Evolutionary conservation across 2,888 invertebrate species (phyloP).

Genomic region (Siphonodentalium dalli): DNA sequence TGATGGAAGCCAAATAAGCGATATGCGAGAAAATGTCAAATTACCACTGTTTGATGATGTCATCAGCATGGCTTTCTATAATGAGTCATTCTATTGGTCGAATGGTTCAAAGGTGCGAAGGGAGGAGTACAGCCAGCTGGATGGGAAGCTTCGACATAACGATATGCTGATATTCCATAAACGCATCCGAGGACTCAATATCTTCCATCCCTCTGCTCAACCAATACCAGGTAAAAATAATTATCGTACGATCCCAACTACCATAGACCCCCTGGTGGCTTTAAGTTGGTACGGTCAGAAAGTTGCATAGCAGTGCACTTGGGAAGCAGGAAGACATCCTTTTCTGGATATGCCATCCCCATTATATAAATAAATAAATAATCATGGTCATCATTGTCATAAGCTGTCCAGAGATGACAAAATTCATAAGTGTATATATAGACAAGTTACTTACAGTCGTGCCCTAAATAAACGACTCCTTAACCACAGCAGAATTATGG

Average conservation of each 20-base stretch:
- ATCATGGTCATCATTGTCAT: no score
- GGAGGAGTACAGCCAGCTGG: constrained; percentile 78
- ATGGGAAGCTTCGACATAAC: constrained; percentile 80
- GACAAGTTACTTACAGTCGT: no score
- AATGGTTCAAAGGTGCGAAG: constrained; percentile 78
- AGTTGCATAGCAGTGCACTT: no score
- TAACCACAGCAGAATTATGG: no score
- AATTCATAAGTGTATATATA: no score
- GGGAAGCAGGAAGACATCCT: no score
- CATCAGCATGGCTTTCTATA: constrained; percentile 72
- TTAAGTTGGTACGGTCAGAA: no score
- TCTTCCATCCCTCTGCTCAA: constrained; percentile 76
- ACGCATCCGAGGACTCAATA: constrained; percentile 69
- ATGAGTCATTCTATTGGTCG: constrained; percentile 86
- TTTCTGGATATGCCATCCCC: no score
- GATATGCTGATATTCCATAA: constrained; percentile 66
- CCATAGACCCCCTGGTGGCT: no score
- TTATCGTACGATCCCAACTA: neutral
- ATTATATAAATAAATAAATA: no score
- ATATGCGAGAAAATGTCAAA: constrained; percentile 77
- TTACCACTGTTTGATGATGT: constrained; percentile 79
- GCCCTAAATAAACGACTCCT: no score
- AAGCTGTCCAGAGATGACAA: no score
- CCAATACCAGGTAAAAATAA: constrained; percentile 69
- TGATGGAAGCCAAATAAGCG: constrained; percentile 73